Percentiles rank a stretch among this genome's conserved stretches.
Conservation (phyloP, 2,797 vertebrate genomes). For the Graptemys geographica region DNA sequence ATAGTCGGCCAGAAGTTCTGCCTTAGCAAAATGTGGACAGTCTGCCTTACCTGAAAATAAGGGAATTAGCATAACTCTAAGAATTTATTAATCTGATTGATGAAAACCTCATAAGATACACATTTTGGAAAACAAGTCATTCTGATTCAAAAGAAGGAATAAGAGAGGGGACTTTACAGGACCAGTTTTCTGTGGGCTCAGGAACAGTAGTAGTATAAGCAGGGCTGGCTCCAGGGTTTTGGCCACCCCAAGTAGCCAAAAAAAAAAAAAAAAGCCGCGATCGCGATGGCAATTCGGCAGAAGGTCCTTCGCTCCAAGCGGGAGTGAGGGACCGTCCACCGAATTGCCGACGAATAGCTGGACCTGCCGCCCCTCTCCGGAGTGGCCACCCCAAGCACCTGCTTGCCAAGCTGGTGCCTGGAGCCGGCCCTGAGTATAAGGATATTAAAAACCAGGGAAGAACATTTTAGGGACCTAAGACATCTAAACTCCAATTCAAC, state of each 20-base stretch:
- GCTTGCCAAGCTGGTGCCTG: too few relatives aligned
- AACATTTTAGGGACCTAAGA: background rate
- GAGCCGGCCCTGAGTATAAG: background rate
- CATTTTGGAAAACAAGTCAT: background rate
- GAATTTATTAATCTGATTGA: background rate
- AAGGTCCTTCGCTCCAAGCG: too few relatives aligned
- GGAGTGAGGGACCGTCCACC: too few relatives aligned
- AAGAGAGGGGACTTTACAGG: background rate
- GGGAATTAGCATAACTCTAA: background rate
- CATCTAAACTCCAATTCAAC: background rate
- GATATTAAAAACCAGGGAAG: rapidly evolving
- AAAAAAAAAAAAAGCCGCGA: too few relatives aligned
- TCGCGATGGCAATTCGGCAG: too few relatives aligned
- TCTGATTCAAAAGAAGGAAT: background rate
- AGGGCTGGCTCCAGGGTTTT: too few relatives aligned
- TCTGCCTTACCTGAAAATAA: constrained; percentile 86
- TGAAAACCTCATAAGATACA: background rate
- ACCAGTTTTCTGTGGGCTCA: rapidly evolving
- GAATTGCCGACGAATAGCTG: too few relatives aligned
- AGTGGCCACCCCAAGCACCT: too few relatives aligned
- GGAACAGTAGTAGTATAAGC: background rate
- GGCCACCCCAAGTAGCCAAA: too few relatives aligned
- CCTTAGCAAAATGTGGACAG: constrained; percentile 91
- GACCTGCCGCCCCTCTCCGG: too few relatives aligned
- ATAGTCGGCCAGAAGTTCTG: constrained; percentile 90